These are phyloP conservation scores for Aphaenogaster ashmeadi DNA, from an alignment of 1,140 invertebrate species.

Conservation along the genomic window DNA sequence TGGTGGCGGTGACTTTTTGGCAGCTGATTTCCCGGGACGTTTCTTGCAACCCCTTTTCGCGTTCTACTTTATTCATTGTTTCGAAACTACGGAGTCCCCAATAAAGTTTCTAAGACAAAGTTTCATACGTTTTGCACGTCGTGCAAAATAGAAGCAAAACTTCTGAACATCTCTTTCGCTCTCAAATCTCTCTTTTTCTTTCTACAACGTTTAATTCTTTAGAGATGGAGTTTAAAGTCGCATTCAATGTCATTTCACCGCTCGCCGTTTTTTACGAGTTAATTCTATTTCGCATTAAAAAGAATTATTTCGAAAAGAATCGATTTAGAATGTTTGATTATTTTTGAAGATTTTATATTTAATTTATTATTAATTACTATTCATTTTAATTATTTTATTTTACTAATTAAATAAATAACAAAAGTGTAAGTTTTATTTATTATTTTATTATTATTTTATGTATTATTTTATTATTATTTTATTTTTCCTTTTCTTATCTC, in stretches of 20 bases:
- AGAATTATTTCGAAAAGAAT: neutral
- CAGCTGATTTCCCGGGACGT: conserved; percentile 17
- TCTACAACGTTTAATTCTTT: conserved; percentile 43
- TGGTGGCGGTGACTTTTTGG: conserved; percentile 6
- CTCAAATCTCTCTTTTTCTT: neutral
- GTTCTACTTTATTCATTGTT: conserved; percentile 44
- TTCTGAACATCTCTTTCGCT: neutral
- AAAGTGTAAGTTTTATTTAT: neutral
- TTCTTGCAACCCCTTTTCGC: neutral
- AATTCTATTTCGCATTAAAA: conserved; percentile 16
- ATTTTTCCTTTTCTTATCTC: neutral
- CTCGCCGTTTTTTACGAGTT: neutral
- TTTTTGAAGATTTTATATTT: neutral
- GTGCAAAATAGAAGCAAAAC: conserved; percentile 22
- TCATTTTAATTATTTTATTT: conserved; percentile 4
- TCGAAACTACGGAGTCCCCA: neutral
- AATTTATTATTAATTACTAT: neutral
- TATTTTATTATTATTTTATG: neutral
- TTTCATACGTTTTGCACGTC: conserved; percentile 9
- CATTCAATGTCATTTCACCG: neutral
- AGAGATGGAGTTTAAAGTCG: neutral
- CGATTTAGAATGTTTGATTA: neutral
- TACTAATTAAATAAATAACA: neutral
- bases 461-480: no score
- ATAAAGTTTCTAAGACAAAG: conserved; percentile 30